These are phyloP conservation scores for Maniola hyperantus DNA, from an alignment of 2,888 invertebrate species.

Conservation along the genomic window DNA sequence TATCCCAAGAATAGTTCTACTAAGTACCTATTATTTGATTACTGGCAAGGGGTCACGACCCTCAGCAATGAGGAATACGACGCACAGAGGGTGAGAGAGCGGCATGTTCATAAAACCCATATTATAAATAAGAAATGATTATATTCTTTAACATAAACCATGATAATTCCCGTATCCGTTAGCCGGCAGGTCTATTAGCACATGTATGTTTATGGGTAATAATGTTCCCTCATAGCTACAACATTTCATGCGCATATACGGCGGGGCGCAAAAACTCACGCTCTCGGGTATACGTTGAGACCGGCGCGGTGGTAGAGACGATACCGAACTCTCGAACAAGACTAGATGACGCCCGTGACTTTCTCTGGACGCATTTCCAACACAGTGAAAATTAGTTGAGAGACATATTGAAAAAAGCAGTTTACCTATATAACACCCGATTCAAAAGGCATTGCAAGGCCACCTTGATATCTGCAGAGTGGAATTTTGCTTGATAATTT, in stretches of 20 bases:
- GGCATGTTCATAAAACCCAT: too few species aligned
- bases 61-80: too few species aligned
- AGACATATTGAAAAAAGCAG: constrained; percentile 1
- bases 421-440: neutral
- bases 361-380: constrained; percentile 27
- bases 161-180: constrained; percentile 20
- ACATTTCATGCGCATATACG: constrained; percentile 38
- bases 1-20: too few species aligned
- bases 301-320: too few species aligned
- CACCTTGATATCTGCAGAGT: too few species aligned
- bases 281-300: constrained; percentile 21
- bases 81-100: too few species aligned
- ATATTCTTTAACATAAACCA: neutral
- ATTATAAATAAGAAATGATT: neutral
- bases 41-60: too few species aligned
- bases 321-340: constrained; percentile 36
- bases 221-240: constrained; percentile 31
- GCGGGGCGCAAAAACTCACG: constrained; percentile 35
- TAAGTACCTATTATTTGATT: too few species aligned
- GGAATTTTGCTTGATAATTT: too few species aligned
- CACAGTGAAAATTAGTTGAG: constrained; percentile 11
- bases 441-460: neutral
- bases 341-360: constrained; percentile 30
- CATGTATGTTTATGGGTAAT: constrained; percentile 34
- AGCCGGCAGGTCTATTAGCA: constrained; percentile 23